Percentiles rank a stretch among this genome's conserved stretches.
phyloP scores from a whole-genome alignment of 35 echinoderm and acorn worm species.

The Heliocidaris erythrogramma region DNA sequence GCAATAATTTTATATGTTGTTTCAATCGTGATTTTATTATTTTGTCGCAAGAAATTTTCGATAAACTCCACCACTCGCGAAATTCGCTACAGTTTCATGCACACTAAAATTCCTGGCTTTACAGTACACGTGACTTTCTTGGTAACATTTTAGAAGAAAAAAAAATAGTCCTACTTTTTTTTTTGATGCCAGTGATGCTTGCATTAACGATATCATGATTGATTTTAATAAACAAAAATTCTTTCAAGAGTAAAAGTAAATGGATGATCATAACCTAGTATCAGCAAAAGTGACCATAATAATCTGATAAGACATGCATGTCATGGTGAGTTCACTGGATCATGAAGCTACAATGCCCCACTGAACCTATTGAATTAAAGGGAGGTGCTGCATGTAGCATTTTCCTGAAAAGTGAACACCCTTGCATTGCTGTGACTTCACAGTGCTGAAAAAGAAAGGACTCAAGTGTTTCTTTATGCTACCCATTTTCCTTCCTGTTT shows the following conservation, averaged over 20 bases:
- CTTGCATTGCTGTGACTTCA: not conserved
- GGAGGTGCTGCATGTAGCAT: too few species aligned
- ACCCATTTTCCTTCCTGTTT: conserved; percentile 3
- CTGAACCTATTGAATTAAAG: not conserved
- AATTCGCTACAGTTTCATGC: too few species aligned
- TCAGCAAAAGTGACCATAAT: not conserved
- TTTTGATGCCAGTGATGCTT: not conserved
- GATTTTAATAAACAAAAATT: too few species aligned
- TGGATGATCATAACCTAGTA: too few species aligned
- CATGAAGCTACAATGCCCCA: too few species aligned
- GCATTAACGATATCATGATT: not conserved
- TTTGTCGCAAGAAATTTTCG: too few species aligned
- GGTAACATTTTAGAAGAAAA: not conserved
- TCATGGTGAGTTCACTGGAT: not conserved
- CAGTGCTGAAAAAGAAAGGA: not conserved
- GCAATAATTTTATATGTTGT: too few species aligned
- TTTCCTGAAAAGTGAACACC: not conserved
- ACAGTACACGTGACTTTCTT: not conserved
- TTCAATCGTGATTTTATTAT: too few species aligned
- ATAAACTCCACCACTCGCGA: too few species aligned
- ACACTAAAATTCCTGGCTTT: too few species aligned
- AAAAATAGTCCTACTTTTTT: not conserved
- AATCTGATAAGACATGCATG: not conserved
- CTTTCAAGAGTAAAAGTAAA: too few species aligned
- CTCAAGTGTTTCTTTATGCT: not conserved